Evolutionary conservation across 2,797 vertebrate genomes (phyloP).

Genomic region (Xerus rutilus): DNA sequence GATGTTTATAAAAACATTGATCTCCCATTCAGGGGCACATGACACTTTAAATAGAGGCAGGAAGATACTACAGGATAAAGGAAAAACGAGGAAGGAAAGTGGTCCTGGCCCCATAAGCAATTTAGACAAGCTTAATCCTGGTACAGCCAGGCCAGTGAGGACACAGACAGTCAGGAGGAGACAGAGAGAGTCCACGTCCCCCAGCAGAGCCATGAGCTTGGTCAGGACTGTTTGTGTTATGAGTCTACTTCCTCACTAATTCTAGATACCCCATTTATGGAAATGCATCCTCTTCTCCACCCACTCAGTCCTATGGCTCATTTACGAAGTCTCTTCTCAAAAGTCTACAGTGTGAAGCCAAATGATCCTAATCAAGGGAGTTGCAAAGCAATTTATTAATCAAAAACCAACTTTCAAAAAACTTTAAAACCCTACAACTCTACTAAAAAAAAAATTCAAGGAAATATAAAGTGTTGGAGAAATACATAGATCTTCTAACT

Average conservation of each 20-base stretch:
- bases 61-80: background rate
- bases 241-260: slow-evolving; percentile 42
- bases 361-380: background rate
- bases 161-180: background rate
- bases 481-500: background rate
- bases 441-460: slow-evolving; percentile 42
- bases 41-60: background rate
- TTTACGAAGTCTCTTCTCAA: slow-evolving; percentile 56
- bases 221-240: background rate
- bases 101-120: background rate
- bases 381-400: slow-evolving; percentile 5
- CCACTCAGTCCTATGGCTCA: slow-evolving; percentile 34
- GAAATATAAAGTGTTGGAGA: slow-evolving; percentile 31
- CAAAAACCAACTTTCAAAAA: background rate
- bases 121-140: background rate
- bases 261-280: slow-evolving; percentile 48
- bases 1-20: background rate
- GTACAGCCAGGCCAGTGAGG: background rate
- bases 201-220: background rate
- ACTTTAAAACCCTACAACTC: background rate
- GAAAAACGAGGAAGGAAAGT: slow-evolving; percentile 9
- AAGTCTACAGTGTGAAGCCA: slow-evolving; percentile 62
- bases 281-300: background rate
- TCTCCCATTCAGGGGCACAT: background rate
- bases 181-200: background rate